These are phyloP conservation scores for Caenorhabditis uteleia DNA, from an alignment of 2,888 invertebrate species.

Conservation along the genomic window DNA sequence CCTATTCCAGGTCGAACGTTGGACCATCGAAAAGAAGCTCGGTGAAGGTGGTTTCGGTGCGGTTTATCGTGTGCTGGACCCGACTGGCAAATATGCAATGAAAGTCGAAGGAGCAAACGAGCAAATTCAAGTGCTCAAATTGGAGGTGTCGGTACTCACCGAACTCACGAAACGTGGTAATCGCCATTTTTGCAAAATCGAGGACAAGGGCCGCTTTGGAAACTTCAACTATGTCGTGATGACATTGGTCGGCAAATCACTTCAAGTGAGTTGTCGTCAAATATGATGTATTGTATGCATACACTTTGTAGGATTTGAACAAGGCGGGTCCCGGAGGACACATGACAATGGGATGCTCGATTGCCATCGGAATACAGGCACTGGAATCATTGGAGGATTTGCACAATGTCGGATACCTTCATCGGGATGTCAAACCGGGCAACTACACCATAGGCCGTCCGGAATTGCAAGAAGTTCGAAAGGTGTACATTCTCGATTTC, in stretches of 20 bases:
- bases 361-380: conserved; percentile 45
- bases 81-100: conserved; percentile 58
- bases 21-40: conserved; percentile 63
- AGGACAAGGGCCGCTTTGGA: conserved; percentile 62
- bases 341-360: conserved; percentile 52
- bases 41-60: conserved; percentile 64
- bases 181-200: conserved; percentile 64
- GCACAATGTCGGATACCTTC: conserved; percentile 60
- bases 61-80: conserved; percentile 58
- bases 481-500: conserved; percentile 56
- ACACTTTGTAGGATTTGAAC: conserved; percentile 30
- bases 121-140: conserved; percentile 57
- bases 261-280: conserved; percentile 23
- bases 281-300: neutral
- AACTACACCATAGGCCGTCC: conserved; percentile 51
- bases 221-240: conserved; percentile 64
- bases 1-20: conserved; percentile 52
- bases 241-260: conserved; percentile 65
- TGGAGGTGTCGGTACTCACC: conserved; percentile 61
- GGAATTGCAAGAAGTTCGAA: conserved; percentile 50
- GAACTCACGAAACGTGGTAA: conserved; percentile 56
- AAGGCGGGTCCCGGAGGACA: conserved; percentile 48
- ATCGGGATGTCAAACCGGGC: conserved; percentile 49
- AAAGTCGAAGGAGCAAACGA: conserved; percentile 57
- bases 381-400: conserved; percentile 57